A percentile compares a stretch with the other conserved stretches of the same genome.
phyloP scores from a whole-genome alignment of 2,797 vertebrate species.

The Cuculus canorus region DNA sequence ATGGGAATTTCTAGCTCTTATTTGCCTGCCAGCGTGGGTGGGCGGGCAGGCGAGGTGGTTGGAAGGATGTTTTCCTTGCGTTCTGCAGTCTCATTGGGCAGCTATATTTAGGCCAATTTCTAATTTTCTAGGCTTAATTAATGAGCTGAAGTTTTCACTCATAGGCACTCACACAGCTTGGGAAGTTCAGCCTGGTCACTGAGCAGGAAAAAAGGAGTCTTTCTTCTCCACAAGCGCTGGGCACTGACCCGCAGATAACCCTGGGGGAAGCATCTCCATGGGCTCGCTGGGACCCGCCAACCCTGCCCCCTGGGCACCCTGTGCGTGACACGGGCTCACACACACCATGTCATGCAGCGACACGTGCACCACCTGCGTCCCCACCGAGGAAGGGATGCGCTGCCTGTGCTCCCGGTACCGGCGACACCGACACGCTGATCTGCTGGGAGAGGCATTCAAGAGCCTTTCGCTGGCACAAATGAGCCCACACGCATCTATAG shows the following conservation, averaged over 20 bases:
- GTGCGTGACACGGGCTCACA: accelerated
- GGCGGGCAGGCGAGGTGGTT: neutral
- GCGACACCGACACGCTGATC: accelerated
- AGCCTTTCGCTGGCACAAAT: accelerated
- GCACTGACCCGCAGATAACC: neutral
- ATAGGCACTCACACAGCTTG: neutral
- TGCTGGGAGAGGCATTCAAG: accelerated
- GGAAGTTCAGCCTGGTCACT: conserved; percentile 22
- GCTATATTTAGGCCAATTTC: conserved; percentile 51
- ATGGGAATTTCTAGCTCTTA: conserved; percentile 25
- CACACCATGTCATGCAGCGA: accelerated
- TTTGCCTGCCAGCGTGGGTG: neutral
- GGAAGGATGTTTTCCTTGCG: conserved; percentile 11
- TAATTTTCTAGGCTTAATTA: conserved; percentile 57
- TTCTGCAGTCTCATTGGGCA: conserved; percentile 15
- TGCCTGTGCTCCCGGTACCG: accelerated
- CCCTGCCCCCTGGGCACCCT: neutral
- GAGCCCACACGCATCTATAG: neutral
- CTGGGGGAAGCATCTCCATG: neutral
- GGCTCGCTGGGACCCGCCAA: neutral
- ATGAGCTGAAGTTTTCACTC: conserved; percentile 39
- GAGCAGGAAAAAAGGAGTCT: neutral
- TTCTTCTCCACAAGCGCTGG: neutral
- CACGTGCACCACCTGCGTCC: accelerated
- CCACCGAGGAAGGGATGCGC: accelerated